Evolutionary conservation across 2,797 vertebrate species (phyloP), one percentile per base, ranked within the genome.

Genomic region (Thripadectes ignobilis): DNA sequence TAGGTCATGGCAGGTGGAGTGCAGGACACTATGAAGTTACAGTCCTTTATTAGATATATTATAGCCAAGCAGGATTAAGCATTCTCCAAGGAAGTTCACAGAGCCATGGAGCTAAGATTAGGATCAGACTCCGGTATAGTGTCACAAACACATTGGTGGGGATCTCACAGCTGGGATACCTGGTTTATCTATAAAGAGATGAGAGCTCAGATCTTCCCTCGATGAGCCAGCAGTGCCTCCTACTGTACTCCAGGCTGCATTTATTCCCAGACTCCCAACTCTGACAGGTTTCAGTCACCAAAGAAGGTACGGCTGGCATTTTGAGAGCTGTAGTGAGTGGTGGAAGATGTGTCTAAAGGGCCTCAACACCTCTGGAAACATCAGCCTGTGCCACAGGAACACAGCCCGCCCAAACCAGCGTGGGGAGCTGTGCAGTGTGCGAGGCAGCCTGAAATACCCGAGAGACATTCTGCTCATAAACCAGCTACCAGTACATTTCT

Each of bases 161-260:
- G n/a, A 15, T 66, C 39, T 91, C 62, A 39, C 57, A 66, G 67
- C 14, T 21, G 38, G 7, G 3, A 0, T 3, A 89, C 55, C 75
- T 91, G 73, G 54, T 12, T 88, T n/a, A 46, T 45, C 65, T 21
- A 2, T 0, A 29, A n/a, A 26, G 36, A 72, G 63, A 36, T 32
- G 73, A 68, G 63, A 5, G 38, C 78, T 51, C 49, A 18, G 38
- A 8, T 51, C 39, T 39, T 58, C 73, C 89, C 91, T 93, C 10
- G 5, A 30, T 7, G 49, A 86, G 65, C 39, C 93, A 90, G 91
- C 91, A 94, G 79, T 94, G 89, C 94, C 91, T 94, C 92, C 94
- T 96, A 89, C 95, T 90, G 83, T 88, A 93, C 71, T 85, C 45
- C 46, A 34, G 77, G 41, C 83, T 88, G 73, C 67, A 90, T 63